These are phyloP conservation scores for Arvicola amphibius DNA, from an alignment of 2,797 vertebrate species.

Conservation along the genomic window DNA sequence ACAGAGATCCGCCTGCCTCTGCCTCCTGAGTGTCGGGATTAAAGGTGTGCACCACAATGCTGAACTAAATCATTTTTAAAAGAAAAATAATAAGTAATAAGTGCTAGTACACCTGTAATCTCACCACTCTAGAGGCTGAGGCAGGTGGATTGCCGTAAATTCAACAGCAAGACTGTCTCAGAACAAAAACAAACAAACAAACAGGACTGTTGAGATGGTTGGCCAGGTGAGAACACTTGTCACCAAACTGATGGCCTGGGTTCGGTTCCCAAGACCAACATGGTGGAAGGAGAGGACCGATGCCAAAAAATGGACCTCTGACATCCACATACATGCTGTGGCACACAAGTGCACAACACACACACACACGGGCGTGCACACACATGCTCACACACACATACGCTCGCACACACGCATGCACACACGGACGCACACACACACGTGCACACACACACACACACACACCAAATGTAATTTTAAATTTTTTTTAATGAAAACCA, in stretches of 20 bases:
- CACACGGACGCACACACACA: too few species aligned
- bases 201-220: not conserved
- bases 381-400: too few species aligned
- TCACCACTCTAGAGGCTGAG: not conserved
- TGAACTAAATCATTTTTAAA: not conserved
- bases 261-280: not conserved
- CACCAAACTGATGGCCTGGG: not conserved
- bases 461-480: not conserved
- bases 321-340: too few species aligned
- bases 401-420: too few species aligned
- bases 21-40: not conserved
- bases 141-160: not conserved
- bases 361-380: not conserved
- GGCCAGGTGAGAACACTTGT: not conserved
- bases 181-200: too few species aligned
- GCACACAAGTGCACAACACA: not conserved
- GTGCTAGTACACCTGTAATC: not conserved
- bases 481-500: not conserved
- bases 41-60: not conserved
- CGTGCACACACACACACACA: too few species aligned
- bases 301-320: not conserved
- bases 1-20: not conserved
- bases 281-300: not conserved
- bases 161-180: not conserved
- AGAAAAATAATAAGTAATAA: not conserved